Evolutionary conservation across 2,888 invertebrate genomes (phyloP).

Genomic region (Candidula unifasciata): DNA sequence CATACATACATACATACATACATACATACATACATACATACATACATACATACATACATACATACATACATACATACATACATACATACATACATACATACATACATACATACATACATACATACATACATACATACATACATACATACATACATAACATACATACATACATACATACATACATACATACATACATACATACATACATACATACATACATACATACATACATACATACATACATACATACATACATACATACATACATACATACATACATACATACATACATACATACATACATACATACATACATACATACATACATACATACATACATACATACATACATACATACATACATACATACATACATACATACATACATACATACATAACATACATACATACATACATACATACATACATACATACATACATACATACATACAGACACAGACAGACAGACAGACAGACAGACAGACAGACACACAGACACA

Average conservation of each 20-base stretch:
- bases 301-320: no score
- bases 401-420: neutral
- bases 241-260: neutral
- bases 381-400: neutral
- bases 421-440: neutral
- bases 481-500: neutral
- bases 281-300: no score
- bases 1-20: neutral
- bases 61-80: no score
- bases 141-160: neutral
- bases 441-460: neutral
- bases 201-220: neutral
- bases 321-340: no score
- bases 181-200: neutral
- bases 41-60: no score
- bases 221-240: neutral
- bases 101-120: neutral
- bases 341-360: neutral
- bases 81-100: neutral
- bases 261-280: neutral
- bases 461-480: neutral
- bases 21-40: no score
- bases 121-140: neutral
- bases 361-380: neutral
- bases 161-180: neutral